phyloP scores from a whole-genome alignment of 2,797 vertebrate species.

The Eospalax fontanierii region DNA sequence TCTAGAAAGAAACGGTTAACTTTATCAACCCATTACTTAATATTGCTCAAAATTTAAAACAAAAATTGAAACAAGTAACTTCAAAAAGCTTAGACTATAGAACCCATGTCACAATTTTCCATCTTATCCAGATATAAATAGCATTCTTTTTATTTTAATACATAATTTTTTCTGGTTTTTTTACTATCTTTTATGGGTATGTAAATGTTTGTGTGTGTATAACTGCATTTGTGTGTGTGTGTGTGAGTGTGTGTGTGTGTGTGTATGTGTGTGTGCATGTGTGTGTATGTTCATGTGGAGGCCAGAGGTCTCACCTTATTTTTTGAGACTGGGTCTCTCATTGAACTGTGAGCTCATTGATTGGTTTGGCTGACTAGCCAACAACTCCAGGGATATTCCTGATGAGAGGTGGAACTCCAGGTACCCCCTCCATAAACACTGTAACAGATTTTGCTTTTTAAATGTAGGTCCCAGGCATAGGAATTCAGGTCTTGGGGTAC shows the following conservation, averaged over 20 bases:
- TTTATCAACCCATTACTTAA: neutral
- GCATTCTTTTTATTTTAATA: neutral
- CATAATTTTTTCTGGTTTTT: conserved; percentile 1
- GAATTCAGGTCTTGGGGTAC: neutral
- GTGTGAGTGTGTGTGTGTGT: neutral
- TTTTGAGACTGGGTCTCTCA: neutral
- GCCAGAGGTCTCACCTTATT: neutral
- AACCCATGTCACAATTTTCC: neutral
- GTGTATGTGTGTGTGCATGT: neutral
- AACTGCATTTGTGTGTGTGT: neutral
- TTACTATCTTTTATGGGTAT: neutral
- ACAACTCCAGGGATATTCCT: neutral
- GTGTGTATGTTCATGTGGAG: neutral
- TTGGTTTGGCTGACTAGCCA: neutral
- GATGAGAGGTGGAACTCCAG: neutral
- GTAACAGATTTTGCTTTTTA: no score
- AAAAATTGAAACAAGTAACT: conserved; percentile 17
- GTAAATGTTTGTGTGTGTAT: neutral
- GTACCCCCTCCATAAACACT: neutral
- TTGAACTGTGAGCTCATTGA: neutral
- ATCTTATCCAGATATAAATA: neutral
- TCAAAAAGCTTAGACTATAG: neutral
- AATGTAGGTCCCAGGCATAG: neutral
- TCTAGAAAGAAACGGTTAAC: neutral
- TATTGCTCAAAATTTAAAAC: neutral